These are phyloP conservation scores for Axinella damicornis DNA, from an alignment of 37 sponge, comb jelly and placozoan genomes.

Conservation along the genomic window DNA sequence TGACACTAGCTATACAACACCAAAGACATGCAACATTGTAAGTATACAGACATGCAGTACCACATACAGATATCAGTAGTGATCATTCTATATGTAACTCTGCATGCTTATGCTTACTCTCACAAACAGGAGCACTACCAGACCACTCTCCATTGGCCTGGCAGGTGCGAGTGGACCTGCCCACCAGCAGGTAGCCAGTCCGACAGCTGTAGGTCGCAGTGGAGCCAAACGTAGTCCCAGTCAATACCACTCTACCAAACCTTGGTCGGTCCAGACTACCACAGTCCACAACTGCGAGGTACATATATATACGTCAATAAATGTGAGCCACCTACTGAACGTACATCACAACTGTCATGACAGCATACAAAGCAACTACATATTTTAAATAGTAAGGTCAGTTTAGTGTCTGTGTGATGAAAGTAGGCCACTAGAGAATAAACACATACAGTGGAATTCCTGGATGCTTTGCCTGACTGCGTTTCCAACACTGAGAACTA, in stretches of 20 bases:
- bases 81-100: not conserved
- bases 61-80: no score
- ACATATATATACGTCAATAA: not conserved
- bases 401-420: no score
- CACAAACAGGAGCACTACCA: slow-evolving; percentile 34
- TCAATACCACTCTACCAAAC: slow-evolving; percentile 14
- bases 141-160: slow-evolving; percentile 46
- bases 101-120: slow-evolving; percentile 14
- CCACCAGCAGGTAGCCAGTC: slow-evolving; percentile 25
- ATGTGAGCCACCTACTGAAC: not conserved
- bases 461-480: no score
- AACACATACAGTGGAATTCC: no score
- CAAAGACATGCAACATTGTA: no score
- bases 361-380: no score
- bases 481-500: no score
- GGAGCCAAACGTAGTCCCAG: not conserved
- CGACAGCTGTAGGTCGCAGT: slow-evolving; percentile 17
- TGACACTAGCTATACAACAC: no score
- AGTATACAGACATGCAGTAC: no score
- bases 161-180: not conserved
- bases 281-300: no score
- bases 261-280: not conserved
- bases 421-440: no score
- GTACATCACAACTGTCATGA: not conserved
- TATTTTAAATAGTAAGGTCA: no score